phyloP scores from a whole-genome alignment of 2,888 invertebrate species.

The Eucriotettix oculatus region DNA sequence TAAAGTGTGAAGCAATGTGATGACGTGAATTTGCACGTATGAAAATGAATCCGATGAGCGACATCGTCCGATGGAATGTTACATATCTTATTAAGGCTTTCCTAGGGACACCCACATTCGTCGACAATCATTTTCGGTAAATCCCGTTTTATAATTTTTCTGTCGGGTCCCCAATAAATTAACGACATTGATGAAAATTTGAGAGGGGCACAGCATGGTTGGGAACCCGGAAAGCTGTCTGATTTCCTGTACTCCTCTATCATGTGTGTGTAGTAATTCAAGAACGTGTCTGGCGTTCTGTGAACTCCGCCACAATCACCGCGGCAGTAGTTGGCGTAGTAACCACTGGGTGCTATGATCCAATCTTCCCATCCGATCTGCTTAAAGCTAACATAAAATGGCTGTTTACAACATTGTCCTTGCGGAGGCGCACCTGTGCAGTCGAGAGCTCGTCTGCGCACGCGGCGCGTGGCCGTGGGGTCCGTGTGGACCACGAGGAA shows the following conservation, averaged over 20 bases:
- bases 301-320: conserved; percentile 68
- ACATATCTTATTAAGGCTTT: background rate
- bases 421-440: conserved; percentile 52
- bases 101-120: conserved; percentile 75
- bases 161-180: conserved; percentile 80
- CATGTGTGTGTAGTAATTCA: conserved; percentile 79
- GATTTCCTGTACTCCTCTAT: conserved; percentile 75
- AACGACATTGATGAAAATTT: conserved; percentile 85
- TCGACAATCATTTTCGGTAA: conserved; percentile 92
- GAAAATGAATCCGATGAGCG: background rate
- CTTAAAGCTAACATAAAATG: conserved; percentile 82
- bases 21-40: too few species aligned
- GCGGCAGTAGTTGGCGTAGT: conserved; percentile 86
- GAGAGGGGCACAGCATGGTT: conserved; percentile 82
- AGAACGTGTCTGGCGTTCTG: conserved; percentile 65
- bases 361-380: conserved; percentile 89
- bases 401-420: conserved; percentile 73
- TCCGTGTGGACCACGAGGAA: conserved; percentile 70
- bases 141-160: conserved; percentile 82
- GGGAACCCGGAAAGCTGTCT: conserved; percentile 57
- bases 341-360: conserved; percentile 81
- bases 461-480: conserved; percentile 46
- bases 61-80: background rate
- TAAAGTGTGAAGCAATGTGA: too few species aligned
- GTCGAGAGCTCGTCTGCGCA: conserved; percentile 67